phyloP scores from a whole-genome alignment of 2,113 vertebrate genomes.

The Todiramphus chloris region DNA sequence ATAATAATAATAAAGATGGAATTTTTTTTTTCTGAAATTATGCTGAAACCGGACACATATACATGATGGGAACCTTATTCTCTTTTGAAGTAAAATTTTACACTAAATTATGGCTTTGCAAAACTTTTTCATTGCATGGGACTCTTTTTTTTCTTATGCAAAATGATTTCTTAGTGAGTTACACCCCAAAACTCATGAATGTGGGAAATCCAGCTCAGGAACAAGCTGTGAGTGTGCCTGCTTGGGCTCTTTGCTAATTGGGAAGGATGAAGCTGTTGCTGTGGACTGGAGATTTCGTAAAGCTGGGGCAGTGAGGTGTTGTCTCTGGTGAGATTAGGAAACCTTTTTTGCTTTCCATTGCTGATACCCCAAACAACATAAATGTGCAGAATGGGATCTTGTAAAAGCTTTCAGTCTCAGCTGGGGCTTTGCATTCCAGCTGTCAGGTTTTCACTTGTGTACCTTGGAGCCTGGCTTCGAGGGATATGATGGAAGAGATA shows the following conservation, averaged over 20 bases:
- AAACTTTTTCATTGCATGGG: background rate
- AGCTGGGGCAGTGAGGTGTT: background rate
- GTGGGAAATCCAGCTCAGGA: constrained; percentile 3
- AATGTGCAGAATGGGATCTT: constrained; percentile 12
- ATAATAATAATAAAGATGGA: background rate
- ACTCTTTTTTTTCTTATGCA: background rate
- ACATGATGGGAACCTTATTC: background rate
- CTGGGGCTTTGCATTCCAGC: constrained; percentile 50
- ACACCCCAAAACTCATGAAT: background rate
- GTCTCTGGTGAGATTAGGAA: constrained; percentile 37
- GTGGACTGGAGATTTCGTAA: background rate
- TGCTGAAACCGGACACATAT: background rate
- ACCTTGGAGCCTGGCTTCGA: constrained; percentile 52
- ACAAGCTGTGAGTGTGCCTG: background rate
- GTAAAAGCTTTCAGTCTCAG: constrained; percentile 20
- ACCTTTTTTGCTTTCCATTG: background rate
- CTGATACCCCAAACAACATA: background rate
- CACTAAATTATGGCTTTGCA: background rate
- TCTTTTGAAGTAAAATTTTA: background rate
- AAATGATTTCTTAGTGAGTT: background rate
- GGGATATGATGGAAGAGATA: background rate
- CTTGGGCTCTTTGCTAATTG: background rate
- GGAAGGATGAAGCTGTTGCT: background rate
- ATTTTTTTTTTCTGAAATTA: background rate
- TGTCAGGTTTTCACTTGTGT: constrained; percentile 56